These are phyloP conservation scores for Goniozus legneri DNA, from an alignment of 1,140 invertebrate genomes.

Conservation along the genomic window DNA sequence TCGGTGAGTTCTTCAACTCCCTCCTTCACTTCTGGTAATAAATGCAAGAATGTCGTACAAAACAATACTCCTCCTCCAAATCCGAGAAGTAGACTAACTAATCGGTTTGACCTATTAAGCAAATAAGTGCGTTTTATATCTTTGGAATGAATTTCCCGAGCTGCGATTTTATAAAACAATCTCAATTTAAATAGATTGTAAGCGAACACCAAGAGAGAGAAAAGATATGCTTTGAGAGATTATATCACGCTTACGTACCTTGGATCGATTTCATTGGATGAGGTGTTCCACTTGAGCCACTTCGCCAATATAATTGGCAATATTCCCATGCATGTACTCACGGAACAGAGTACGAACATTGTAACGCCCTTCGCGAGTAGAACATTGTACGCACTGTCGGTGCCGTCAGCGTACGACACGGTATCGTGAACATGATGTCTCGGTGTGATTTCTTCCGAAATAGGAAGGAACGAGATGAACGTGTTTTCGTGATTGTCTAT, in stretches of 20 bases:
- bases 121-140: slow-evolving; percentile 3
- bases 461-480: no score
- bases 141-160: background rate
- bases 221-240: slow-evolving; percentile 4
- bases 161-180: no score
- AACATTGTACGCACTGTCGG: no score
- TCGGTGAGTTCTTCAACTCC: slow-evolving; percentile 59
- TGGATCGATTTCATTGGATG: slow-evolving; percentile 42
- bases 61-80: slow-evolving; percentile 90
- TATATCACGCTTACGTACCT: slow-evolving; percentile 25
- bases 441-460: no score
- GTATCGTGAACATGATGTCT: no score
- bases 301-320: slow-evolving; percentile 65
- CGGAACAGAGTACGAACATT: slow-evolving; percentile 65
- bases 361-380: slow-evolving; percentile 66
- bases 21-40: slow-evolving; percentile 84
- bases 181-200: slow-evolving; percentile 22
- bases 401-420: no score
- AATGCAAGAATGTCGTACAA: slow-evolving; percentile 84
- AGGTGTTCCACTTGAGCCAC: slow-evolving; percentile 62
- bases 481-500: no score
- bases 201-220: slow-evolving; percentile 17
- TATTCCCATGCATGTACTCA: slow-evolving; percentile 67
- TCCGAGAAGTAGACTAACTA: slow-evolving; percentile 67
- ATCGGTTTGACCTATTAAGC: slow-evolving; percentile 41